Conservation (phyloP, 2,797 vertebrate genomes). For the Rhadinocentrus ornatus region DNA sequence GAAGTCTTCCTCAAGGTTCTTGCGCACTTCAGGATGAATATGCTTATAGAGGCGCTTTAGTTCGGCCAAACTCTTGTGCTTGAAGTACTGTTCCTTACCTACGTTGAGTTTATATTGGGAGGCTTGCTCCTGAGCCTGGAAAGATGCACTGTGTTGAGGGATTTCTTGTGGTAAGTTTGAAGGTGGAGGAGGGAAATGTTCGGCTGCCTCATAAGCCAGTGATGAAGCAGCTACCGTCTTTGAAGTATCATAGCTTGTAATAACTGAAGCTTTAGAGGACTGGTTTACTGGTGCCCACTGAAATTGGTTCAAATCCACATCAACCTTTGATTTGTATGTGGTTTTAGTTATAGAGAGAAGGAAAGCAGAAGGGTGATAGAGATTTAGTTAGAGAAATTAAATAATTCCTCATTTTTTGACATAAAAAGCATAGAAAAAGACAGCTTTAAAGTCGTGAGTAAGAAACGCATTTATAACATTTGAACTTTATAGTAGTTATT, state of each 20-base stretch:
- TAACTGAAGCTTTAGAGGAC: conserved; percentile 75
- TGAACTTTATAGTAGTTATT: not conserved
- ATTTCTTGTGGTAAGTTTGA: conserved; percentile 78
- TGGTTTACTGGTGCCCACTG: conserved; percentile 80
- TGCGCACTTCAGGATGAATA: conserved; percentile 89
- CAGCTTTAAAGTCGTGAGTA: conserved; percentile 1
- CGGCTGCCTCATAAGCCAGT: conserved; percentile 66
- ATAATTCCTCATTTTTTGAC: not conserved
- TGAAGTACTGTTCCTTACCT: conserved; percentile 84
- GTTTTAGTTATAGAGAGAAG: conserved; percentile 55
- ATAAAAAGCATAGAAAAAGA: conserved; percentile 18
- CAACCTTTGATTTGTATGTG: conserved; percentile 78
- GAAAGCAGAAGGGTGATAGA: conserved; percentile 48
- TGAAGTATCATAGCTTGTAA: conserved; percentile 72
- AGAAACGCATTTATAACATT: not conserved
- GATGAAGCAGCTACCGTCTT: conserved; percentile 57
- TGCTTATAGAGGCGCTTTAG: conserved; percentile 89
- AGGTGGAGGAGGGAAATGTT: conserved; percentile 81
- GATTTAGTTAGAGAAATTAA: conserved; percentile 25
- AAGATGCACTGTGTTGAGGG: conserved; percentile 71
- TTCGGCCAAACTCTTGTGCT: conserved; percentile 88
- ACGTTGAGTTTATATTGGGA: conserved; percentile 67
- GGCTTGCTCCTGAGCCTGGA: conserved; percentile 67
- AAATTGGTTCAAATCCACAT: conserved; percentile 86
- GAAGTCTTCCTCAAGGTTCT: conserved; percentile 86